Conservation (phyloP, 2,113 vertebrate genomes). For the Ellobius talpinus region DNA sequence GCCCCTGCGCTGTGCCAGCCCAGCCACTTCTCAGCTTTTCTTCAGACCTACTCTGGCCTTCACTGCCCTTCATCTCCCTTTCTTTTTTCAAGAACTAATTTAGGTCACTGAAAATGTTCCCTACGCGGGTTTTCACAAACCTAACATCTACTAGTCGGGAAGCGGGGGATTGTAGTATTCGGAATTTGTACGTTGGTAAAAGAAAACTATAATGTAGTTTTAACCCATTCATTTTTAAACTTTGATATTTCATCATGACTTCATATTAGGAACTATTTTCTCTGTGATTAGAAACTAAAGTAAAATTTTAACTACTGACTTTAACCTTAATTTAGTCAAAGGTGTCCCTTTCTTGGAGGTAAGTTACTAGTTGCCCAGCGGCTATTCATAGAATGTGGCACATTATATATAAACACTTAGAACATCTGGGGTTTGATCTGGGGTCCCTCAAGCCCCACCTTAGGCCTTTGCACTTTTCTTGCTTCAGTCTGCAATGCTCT, state of each 20-base stretch:
- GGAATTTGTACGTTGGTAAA: not conserved
- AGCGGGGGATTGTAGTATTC: not conserved
- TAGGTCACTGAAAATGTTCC: slow-evolving; percentile 50
- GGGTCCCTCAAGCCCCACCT: not conserved
- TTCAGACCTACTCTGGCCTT: not conserved
- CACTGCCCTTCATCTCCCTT: not conserved
- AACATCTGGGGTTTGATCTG: not conserved
- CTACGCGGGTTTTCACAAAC: slow-evolving; percentile 16
- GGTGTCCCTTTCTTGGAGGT: not conserved
- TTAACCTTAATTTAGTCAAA: not conserved
- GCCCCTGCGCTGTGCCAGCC: too few relatives aligned
- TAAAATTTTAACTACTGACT: not conserved
- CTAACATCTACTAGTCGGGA: not conserved
- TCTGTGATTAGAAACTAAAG: not conserved
- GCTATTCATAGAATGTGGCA: not conserved
- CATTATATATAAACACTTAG: too few relatives aligned
- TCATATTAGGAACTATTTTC: not conserved
- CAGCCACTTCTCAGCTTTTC: not conserved
- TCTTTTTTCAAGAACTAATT: not conserved
- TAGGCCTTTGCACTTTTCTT: not conserved
- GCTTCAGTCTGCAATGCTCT: not conserved
- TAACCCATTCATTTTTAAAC: not conserved
- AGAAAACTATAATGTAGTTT: not conserved
- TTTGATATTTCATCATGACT: not conserved
- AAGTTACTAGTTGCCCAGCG: too few relatives aligned